phyloP scores from a whole-genome alignment of 2,888 invertebrate genomes.

The Sphaerophoria taeniata region DNA sequence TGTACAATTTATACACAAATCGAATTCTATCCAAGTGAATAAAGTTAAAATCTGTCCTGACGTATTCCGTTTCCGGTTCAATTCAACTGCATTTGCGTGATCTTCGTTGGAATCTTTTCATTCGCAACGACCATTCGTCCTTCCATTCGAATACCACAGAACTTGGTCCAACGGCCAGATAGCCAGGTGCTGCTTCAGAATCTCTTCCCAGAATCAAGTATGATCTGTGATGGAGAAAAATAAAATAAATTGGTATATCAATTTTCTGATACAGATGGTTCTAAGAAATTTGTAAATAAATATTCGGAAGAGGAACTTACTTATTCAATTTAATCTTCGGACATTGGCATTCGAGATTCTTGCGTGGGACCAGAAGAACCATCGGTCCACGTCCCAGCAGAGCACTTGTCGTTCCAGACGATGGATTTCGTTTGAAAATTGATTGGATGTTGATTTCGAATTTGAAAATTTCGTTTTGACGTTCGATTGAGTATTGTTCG shows the following conservation, averaged over 20 bases:
- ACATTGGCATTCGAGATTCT: slow-evolving; percentile 81
- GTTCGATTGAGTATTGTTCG: slow-evolving; percentile 81
- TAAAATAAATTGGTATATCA: not conserved
- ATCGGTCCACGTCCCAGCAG: slow-evolving; percentile 81
- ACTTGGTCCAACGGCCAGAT: slow-evolving; percentile 81
- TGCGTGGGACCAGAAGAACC: slow-evolving; percentile 81
- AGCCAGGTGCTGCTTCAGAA: slow-evolving; percentile 81
- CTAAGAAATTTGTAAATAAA: no score
- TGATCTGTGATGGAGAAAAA: slow-evolving; percentile 76
- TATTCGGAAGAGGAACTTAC: slow-evolving; percentile 75
- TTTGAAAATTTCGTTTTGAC: slow-evolving; percentile 81
- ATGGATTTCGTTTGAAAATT: slow-evolving; percentile 81
- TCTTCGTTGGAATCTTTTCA: slow-evolving; percentile 82
- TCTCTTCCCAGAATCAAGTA: slow-evolving; percentile 81
- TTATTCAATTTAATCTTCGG: slow-evolving; percentile 81
- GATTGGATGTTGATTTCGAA: slow-evolving; percentile 82
- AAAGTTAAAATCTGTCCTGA: slow-evolving; percentile 82
- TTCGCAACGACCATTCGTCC: slow-evolving; percentile 82
- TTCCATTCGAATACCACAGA: slow-evolving; percentile 82
- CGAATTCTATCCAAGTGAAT: slow-evolving; percentile 81
- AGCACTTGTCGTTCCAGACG: slow-evolving; percentile 81
- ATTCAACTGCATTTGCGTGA: slow-evolving; percentile 83
- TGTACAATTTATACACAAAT: slow-evolving; percentile 83
- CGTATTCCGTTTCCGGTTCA: slow-evolving; percentile 82
- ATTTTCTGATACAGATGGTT: no score